Evolutionary conservation across 2,888 invertebrate species (phyloP).

Genomic region (Meandrusa payeni): DNA sequence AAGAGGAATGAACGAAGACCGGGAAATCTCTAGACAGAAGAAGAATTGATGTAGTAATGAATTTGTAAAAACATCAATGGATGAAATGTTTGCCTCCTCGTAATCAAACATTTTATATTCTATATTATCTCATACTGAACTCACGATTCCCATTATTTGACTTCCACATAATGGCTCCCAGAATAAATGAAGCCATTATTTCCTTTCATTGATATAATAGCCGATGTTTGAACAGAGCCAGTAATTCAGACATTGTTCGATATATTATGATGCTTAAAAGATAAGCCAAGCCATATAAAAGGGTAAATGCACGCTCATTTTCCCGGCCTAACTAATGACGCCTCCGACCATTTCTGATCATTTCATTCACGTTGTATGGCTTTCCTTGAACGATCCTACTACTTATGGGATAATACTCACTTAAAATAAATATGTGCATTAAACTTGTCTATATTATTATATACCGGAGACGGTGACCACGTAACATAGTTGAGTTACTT

Average conservation of each 20-base stretch:
- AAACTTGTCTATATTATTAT: no score
- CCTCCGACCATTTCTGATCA: constrained; percentile 9
- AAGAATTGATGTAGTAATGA: no score
- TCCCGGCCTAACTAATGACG: constrained; percentile 20
- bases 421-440: no score
- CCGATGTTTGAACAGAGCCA: constrained; percentile 20
- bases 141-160: constrained; percentile 13
- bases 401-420: constrained; percentile 5
- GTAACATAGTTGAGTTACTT: no score
- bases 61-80: no score
- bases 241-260: constrained; percentile 26
- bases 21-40: no score
- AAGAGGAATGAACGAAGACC: no score
- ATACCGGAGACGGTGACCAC: no score
- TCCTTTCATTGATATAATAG: constrained; percentile 22
- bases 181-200: constrained; percentile 24
- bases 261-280: constrained; percentile 26
- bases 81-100: no score
- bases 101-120: constrained; percentile 9
- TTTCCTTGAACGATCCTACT: background rate
- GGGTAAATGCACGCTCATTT: constrained; percentile 24
- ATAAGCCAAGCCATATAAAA: constrained; percentile 25
- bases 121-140: constrained; percentile 2
- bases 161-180: constrained; percentile 14
- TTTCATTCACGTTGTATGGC: constrained; percentile 13